A percentile compares a stretch with the other conserved stretches of the same genome.
phyloP scores from a whole-genome alignment of 2,113 vertebrate species.

The Montifringilla adamsi region DNA sequence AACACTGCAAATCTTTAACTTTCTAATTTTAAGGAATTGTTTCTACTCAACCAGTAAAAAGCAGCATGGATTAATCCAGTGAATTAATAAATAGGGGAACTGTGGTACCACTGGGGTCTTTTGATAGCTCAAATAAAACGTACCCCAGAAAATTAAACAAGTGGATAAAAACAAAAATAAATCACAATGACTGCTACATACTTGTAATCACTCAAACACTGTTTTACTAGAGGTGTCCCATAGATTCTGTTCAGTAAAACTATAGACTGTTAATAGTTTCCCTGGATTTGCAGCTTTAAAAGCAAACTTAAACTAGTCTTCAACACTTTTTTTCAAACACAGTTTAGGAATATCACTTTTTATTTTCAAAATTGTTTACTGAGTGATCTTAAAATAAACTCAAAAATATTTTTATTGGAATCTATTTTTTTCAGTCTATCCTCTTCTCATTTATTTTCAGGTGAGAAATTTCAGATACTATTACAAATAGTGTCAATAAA shows the following conservation, averaged over 20 bases:
- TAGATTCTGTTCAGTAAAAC: not conserved
- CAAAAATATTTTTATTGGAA: not conserved
- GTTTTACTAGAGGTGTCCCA: not conserved
- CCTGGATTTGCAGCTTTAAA: not conserved
- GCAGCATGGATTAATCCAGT: not conserved
- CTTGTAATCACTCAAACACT: not conserved
- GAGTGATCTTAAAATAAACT: not conserved
- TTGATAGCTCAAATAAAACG: not conserved
- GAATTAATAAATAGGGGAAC: not conserved
- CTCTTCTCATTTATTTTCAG: not conserved
- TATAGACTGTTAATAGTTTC: not conserved
- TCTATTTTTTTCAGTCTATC: not conserved
- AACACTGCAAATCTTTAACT: not conserved
- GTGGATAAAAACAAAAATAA: not conserved
- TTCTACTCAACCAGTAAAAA: not conserved
- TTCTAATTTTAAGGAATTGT: not conserved
- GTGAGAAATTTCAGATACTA: not conserved
- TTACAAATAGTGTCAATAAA: not conserved
- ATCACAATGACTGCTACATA: not conserved
- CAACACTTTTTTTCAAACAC: not conserved
- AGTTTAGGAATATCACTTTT: not conserved
- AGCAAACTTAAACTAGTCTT: not conserved
- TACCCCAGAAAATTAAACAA: not conserved
- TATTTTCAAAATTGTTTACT: not conserved
- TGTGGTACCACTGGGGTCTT: not conserved